Conservation (phyloP, 2,113 vertebrate species). For the Chionodraco myersi region DNA sequence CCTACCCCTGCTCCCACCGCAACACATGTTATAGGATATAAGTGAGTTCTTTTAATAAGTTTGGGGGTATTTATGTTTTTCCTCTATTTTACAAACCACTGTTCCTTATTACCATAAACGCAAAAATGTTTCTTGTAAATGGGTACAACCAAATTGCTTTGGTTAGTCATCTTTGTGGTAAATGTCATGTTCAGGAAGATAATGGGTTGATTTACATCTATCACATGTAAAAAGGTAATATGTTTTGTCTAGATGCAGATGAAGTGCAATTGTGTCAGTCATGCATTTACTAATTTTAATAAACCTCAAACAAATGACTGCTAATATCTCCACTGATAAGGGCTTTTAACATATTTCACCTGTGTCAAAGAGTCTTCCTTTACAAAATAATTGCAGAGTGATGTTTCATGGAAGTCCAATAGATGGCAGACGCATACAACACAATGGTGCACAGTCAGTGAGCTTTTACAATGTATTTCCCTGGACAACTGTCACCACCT, state of each 20-base stretch:
- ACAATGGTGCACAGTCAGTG: conserved; percentile 35
- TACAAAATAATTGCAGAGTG: conserved; percentile 48
- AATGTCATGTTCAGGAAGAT: conserved; percentile 7
- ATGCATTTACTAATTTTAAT: not conserved
- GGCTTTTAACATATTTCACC: conserved; percentile 5
- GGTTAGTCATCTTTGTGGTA: conserved; percentile 33
- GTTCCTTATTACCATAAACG: conserved; percentile 80
- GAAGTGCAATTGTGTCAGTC: not conserved
- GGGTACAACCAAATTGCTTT: conserved; percentile 48
- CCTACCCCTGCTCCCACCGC: conserved; percentile 71
- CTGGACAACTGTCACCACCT: conserved; percentile 49
- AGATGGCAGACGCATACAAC: conserved; percentile 86
- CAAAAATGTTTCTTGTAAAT: conserved; percentile 68
- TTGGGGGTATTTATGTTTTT: conserved; percentile 78
- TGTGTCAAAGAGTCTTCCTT: conserved; percentile 10
- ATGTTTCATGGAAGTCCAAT: conserved; percentile 80
- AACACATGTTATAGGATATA: conserved; percentile 86
- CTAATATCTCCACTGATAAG: conserved; percentile 11
- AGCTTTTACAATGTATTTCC: conserved; percentile 46
- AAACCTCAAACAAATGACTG: not conserved
- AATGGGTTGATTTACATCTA: not conserved
- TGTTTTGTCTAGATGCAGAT: not conserved
- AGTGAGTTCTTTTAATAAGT: conserved; percentile 85
- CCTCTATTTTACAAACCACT: conserved; percentile 79
- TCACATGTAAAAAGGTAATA: not conserved